These are phyloP conservation scores for Meleagris gallopavo DNA, from an alignment of 2,113 vertebrate species.

Conservation along the genomic window DNA sequence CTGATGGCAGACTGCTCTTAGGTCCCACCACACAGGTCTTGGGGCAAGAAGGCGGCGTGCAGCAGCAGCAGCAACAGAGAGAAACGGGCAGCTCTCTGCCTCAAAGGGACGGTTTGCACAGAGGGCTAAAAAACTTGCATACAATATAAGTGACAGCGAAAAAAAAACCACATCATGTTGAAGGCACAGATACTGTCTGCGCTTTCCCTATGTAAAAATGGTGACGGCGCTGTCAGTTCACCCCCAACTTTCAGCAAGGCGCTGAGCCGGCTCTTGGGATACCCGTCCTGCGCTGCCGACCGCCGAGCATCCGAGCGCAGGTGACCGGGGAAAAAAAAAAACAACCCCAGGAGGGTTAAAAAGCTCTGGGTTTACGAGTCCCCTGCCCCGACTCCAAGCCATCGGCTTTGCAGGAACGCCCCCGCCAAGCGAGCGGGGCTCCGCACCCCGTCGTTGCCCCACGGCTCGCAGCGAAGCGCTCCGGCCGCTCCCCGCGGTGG, in stretches of 20 bases:
- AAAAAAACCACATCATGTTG: background rate
- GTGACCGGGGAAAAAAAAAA: background rate
- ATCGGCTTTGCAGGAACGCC: background rate
- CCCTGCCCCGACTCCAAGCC: background rate
- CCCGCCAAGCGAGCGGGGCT: background rate
- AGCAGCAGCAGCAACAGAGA: background rate
- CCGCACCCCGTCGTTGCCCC: background rate
- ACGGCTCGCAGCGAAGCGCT: background rate
- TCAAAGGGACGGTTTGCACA: background rate
- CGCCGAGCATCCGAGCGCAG: rapidly evolving
- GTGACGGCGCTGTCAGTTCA: background rate
- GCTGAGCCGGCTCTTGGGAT: background rate
- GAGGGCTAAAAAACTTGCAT: background rate
- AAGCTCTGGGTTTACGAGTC: background rate
- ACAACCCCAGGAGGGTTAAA: rapidly evolving
- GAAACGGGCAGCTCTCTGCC: background rate
- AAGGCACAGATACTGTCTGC: background rate
- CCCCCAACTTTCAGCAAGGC: background rate
- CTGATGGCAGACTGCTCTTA: background rate
- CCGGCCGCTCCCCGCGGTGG: too few species aligned
- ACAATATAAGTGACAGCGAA: background rate
- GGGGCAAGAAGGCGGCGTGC: rapidly evolving
- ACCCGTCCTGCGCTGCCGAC: too few species aligned
- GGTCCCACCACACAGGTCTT: background rate
- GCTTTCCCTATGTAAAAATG: background rate